These are phyloP conservation scores for Strongylocentrotus purpuratus DNA, from an alignment of 35 echinoderm and acorn worm species.

Conservation along the genomic window DNA sequence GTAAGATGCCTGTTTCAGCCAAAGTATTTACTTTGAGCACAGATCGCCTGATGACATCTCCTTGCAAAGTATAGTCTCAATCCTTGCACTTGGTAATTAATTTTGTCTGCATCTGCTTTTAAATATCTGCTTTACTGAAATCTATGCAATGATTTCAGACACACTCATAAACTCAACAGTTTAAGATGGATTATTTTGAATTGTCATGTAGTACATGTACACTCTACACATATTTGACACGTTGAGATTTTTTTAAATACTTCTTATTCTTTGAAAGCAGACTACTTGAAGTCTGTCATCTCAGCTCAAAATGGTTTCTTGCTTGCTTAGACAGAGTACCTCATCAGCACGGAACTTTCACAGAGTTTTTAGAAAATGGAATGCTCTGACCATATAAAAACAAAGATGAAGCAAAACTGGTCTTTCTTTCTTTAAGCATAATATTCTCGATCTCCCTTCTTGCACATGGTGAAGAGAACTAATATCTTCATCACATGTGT, in stretches of 20 bases:
- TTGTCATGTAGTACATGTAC: too few species aligned
- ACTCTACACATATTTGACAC: too few species aligned
- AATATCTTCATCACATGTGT: too few species aligned
- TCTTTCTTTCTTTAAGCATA: too few species aligned
- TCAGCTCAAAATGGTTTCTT: background rate
- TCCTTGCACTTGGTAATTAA: background rate
- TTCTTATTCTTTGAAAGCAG: background rate
- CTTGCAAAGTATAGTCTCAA: background rate
- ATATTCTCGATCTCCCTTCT: too few species aligned
- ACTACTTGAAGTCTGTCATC: background rate
- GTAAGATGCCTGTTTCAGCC: slow-evolving; percentile 15
- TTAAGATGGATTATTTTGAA: background rate
- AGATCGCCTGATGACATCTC: background rate
- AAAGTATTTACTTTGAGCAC: slow-evolving; percentile 19
- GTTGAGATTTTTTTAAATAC: background rate
- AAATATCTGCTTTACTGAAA: background rate
- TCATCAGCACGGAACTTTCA: background rate
- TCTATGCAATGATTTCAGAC: background rate
- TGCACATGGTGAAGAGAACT: too few species aligned
- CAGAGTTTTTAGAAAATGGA: background rate
- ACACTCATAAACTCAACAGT: background rate
- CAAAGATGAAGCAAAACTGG: too few species aligned
- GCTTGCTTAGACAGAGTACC: slow-evolving; percentile 1
- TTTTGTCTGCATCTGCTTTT: background rate
- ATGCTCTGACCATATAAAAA: background rate